Conservation (phyloP, 2,888 invertebrate species). For the Yponomeuta cagnagella region DNA sequence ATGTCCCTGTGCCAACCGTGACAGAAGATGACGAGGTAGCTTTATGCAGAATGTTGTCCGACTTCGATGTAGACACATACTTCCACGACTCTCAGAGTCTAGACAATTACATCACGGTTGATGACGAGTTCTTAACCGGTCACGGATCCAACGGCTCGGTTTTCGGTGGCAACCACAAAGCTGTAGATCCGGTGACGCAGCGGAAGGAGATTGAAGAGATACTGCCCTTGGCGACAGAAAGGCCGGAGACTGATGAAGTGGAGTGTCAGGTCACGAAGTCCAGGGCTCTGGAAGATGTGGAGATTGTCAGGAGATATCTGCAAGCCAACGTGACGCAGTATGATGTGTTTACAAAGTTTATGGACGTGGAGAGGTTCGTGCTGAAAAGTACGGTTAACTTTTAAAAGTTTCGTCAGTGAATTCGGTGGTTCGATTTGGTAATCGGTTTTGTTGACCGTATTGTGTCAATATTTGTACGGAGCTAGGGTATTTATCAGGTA, state of each 20-base stretch:
- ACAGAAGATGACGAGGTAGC: conserved; percentile 33
- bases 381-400: neutral
- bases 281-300: conserved; percentile 34
- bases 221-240: conserved; percentile 35
- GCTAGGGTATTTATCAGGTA: no score
- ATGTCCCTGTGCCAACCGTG: conserved; percentile 26
- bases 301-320: conserved; percentile 36
- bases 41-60: conserved; percentile 33
- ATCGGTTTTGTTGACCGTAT: neutral
- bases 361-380: conserved; percentile 35
- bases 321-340: conserved; percentile 28
- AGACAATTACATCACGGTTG: conserved; percentile 41
- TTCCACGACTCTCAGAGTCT: conserved; percentile 30
- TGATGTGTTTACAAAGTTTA: conserved; percentile 31
- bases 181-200: conserved; percentile 21
- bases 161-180: conserved; percentile 42
- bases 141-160: conserved; percentile 42
- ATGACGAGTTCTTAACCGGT: conserved; percentile 40
- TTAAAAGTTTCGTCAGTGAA: neutral
- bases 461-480: neutral
- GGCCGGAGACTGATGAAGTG: conserved; percentile 28
- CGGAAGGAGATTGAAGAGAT: conserved; percentile 29
- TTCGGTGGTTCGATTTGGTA: neutral
- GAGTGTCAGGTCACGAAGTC: conserved; percentile 25
- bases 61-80: conserved; percentile 38